Conservation (phyloP, 2,888 invertebrate species). For the Parnassius apollo region DNA sequence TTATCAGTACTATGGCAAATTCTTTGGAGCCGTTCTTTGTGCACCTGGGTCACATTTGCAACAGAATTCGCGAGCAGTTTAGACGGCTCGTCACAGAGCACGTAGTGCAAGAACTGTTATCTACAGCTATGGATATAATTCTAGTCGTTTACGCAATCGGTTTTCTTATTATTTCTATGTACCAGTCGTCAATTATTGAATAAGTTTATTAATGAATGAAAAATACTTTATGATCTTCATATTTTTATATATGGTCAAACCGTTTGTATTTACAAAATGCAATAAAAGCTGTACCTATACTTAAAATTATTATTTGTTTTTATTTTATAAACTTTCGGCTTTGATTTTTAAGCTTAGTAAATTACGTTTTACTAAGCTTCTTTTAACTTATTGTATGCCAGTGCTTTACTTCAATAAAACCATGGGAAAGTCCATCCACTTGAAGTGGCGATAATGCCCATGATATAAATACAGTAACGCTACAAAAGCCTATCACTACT, state of each 20-base stretch:
- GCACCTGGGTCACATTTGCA: conserved; percentile 38
- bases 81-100: conserved; percentile 44
- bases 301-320: no score
- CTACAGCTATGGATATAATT: conserved; percentile 55
- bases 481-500: no score
- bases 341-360: no score
- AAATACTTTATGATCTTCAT: not conserved
- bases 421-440: no score
- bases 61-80: conserved; percentile 36
- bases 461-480: no score
- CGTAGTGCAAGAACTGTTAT: conserved; percentile 50
- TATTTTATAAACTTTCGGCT: no score
- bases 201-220: no score
- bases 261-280: not conserved
- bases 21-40: conserved; percentile 15
- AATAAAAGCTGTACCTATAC: not conserved
- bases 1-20: conserved; percentile 6
- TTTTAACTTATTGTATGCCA: no score
- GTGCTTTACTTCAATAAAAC: no score
- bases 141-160: conserved; percentile 62
- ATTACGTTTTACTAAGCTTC: no score
- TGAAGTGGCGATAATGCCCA: no score
- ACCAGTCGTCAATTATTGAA: conserved; percentile 43
- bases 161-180: conserved; percentile 59
- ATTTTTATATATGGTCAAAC: not conserved